A percentile compares a stretch with the other conserved stretches of the same genome.
Evolutionary conservation across 2,113 vertebrate genomes (phyloP).

Genomic region (Neoarius graeffei): DNA sequence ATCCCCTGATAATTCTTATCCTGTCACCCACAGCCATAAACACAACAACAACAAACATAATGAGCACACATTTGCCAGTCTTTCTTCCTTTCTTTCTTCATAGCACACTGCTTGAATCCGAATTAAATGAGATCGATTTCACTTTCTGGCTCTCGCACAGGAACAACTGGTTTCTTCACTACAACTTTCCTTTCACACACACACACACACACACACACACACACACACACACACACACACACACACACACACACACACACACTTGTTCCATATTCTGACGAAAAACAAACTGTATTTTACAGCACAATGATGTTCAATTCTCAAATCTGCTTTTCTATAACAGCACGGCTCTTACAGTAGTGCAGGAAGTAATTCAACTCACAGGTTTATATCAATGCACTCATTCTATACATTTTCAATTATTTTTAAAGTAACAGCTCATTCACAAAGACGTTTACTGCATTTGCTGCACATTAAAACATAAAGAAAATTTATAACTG

Average conservation of each 20-base stretch:
- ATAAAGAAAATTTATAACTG: neutral
- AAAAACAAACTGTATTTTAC: neutral
- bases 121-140: neutral
- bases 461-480: neutral
- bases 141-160: neutral
- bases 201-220: neutral
- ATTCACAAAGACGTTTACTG: neutral
- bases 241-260: neutral
- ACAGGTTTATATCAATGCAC: neutral
- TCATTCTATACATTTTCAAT: neutral
- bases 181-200: neutral
- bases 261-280: neutral
- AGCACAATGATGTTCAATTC: neutral
- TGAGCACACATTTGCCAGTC: neutral
- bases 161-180: neutral
- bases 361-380: neutral
- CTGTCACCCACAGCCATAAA: conserved; percentile 58
- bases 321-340: neutral
- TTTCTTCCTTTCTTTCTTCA: neutral
- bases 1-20: conserved; percentile 92
- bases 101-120: neutral
- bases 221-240: neutral
- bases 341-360: neutral
- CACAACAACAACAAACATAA: neutral
- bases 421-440: neutral